Conservation (phyloP, 2,113 vertebrate genomes). For the Corythoichthys haematopterus region DNA sequence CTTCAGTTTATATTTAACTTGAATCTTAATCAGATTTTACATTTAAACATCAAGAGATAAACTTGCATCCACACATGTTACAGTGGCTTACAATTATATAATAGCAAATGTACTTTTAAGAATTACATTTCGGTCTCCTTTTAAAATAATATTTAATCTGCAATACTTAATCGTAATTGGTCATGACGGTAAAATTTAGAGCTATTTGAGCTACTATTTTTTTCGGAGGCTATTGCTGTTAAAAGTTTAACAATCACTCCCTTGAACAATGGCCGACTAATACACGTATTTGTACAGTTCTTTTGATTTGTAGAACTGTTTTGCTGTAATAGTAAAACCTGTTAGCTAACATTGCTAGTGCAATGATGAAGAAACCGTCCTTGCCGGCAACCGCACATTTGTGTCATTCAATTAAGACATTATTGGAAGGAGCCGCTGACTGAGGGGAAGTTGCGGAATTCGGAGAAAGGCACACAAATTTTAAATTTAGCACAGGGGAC, state of each 20-base stretch:
- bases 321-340: not conserved
- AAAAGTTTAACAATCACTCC: not conserved
- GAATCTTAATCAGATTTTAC: no score
- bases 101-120: no score
- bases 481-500: conserved; percentile 42
- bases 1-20: no score
- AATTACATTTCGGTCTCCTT: no score
- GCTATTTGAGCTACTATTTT: not conserved
- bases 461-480: conserved; percentile 10
- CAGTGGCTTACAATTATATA: no score
- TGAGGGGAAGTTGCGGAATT: not conserved
- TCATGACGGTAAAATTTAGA: not conserved
- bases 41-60: no score
- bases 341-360: not conserved
- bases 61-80: no score
- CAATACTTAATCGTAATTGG: no score
- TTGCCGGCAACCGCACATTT: not conserved
- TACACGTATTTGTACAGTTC: not conserved
- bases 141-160: no score
- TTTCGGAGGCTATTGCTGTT: not conserved
- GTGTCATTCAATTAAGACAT: not conserved
- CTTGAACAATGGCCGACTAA: not conserved
- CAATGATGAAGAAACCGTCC: not conserved
- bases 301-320: not conserved
- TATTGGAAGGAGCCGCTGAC: not conserved